Evolutionary conservation across 2,797 vertebrate species (phyloP).

Genomic region (Strix occidentalis): DNA sequence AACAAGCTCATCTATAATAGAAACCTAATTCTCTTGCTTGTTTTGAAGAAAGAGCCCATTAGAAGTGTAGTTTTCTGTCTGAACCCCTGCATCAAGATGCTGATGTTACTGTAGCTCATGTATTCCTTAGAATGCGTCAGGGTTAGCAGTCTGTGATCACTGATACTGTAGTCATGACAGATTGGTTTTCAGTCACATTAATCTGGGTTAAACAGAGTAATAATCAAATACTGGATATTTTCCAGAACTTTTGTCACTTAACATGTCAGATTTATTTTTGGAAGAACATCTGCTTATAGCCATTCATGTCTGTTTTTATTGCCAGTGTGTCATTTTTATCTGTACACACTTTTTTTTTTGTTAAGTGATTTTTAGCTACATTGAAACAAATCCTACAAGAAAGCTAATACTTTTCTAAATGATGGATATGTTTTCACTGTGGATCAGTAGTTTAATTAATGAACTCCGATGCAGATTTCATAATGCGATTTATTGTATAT

Average conservation of each 20-base stretch:
- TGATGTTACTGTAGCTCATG: neutral
- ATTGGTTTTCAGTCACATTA: neutral
- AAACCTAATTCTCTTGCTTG: slow-evolving; percentile 54
- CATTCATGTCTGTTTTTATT: slow-evolving; percentile 29
- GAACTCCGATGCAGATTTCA: slow-evolving; percentile 33
- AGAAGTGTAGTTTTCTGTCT: neutral
- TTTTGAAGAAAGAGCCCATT: slow-evolving; percentile 47
- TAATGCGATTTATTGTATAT: slow-evolving; percentile 36
- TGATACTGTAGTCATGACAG: neutral
- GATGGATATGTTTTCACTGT: slow-evolving; percentile 70
- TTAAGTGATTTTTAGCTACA: slow-evolving; percentile 9
- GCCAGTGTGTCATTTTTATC: slow-evolving; percentile 29
- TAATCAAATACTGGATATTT: slow-evolving; percentile 33
- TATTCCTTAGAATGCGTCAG: neutral
- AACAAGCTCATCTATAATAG: slow-evolving; percentile 68
- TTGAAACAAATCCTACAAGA: slow-evolving; percentile 68
- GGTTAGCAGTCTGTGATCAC: neutral
- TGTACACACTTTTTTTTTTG: slow-evolving; percentile 27
- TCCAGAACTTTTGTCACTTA: slow-evolving; percentile 13
- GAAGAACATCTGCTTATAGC: slow-evolving; percentile 15
- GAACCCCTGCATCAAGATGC: neutral
- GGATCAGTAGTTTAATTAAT: slow-evolving; percentile 46
- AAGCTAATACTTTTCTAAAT: slow-evolving; percentile 67
- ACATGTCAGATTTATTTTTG: slow-evolving; percentile 5
- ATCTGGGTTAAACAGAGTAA: slow-evolving; percentile 11